Conservation (phyloP, 2,113 vertebrate species). For the Chrysochloris asiatica region DNA sequence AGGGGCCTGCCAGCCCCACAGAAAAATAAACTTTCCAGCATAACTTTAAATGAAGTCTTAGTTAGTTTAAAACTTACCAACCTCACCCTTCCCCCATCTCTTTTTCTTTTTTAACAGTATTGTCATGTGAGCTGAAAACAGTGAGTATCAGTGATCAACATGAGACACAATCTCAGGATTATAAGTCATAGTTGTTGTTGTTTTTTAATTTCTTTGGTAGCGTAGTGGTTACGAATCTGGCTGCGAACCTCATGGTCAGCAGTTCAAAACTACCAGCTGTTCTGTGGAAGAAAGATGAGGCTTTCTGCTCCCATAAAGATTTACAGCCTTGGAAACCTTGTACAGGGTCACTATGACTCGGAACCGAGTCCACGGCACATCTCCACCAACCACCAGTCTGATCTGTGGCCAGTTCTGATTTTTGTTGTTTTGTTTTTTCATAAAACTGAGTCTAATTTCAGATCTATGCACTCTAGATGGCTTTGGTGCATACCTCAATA, state of each 20-base stretch:
- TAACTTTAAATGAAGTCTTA: not conserved
- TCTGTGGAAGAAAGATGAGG: too few species aligned
- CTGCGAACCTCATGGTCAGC: too few species aligned
- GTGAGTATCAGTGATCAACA: not conserved
- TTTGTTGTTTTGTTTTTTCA: not conserved
- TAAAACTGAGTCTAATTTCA: constrained; percentile 17
- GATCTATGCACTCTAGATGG: not conserved
- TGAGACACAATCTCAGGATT: not conserved
- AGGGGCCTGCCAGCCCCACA: too few species aligned
- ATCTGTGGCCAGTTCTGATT: not conserved
- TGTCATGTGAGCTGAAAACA: not conserved
- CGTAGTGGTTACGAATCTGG: too few species aligned
- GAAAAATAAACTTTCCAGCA: not conserved
- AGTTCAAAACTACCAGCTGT: too few species aligned
- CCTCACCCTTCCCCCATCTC: not conserved
- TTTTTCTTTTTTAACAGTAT: not conserved
- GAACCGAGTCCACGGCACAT: too few species aligned
- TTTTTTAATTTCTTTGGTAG: not conserved
- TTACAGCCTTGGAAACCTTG: too few species aligned
- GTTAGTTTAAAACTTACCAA: not conserved
- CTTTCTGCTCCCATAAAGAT: too few species aligned
- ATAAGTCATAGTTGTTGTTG: too few species aligned
- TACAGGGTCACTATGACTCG: too few species aligned
- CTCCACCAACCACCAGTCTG: too few species aligned
- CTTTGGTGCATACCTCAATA: not conserved